phyloP scores from a whole-genome alignment of 2,797 vertebrate species.

The Paguma larvata region DNA sequence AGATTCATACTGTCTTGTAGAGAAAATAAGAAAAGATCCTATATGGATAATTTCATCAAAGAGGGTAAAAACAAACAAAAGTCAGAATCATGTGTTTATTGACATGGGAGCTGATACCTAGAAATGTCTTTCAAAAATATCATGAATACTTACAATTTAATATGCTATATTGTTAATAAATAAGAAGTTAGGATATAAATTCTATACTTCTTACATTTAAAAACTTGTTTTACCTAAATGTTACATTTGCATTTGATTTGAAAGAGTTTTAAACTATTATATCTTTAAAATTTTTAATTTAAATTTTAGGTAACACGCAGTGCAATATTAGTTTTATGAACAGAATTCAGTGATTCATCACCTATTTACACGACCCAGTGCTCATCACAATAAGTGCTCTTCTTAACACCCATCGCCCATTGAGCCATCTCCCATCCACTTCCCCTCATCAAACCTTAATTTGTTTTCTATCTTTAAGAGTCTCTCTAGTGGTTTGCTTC shows the following conservation, averaged over 20 bases:
- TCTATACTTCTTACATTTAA: not conserved
- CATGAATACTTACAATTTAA: not conserved
- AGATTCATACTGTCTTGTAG: not conserved
- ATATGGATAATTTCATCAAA: not conserved
- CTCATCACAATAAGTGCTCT: no score
- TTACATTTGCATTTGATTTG: not conserved
- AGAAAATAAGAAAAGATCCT: not conserved
- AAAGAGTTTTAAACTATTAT: not conserved
- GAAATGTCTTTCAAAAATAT: not conserved
- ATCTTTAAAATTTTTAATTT: no score
- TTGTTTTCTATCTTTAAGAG: no score
- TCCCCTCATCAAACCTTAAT: no score
- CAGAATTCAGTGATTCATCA: no score
- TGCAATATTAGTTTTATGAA: no score
- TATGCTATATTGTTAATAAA: not conserved
- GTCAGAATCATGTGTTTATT: not conserved
- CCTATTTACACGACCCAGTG: no score
- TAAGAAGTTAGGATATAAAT: not conserved
- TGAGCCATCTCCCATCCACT: no score
- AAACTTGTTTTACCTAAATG: not conserved
- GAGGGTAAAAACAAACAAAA: not conserved
- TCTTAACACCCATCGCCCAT: no score
- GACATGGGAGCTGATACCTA: not conserved
- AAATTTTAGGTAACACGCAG: no score
- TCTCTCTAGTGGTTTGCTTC: no score